Percentiles rank a stretch among this genome's conserved stretches.
These are phyloP conservation scores for Gnathonemus echidnorhynchus DNA, from an alignment of 2,113 vertebrate genomes.

Conservation along the genomic window DNA sequence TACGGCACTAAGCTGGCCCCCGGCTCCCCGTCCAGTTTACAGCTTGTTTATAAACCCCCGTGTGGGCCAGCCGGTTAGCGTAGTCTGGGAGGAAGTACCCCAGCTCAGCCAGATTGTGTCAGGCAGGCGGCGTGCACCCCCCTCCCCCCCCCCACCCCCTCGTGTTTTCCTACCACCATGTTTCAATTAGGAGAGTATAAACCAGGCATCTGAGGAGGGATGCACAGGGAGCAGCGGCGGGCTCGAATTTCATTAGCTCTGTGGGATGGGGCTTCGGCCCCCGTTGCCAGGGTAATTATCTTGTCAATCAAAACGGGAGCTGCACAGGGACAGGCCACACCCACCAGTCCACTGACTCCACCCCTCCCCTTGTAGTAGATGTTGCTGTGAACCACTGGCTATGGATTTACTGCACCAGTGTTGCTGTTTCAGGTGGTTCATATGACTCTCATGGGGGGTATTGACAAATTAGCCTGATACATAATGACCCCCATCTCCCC, in stretches of 20 bases:
- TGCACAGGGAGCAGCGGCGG: constrained; percentile 13
- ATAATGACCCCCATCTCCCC: background rate
- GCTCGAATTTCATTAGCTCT: constrained; percentile 53
- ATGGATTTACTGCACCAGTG: background rate
- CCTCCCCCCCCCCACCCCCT: background rate
- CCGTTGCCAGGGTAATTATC: constrained; percentile 53
- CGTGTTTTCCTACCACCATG: constrained; percentile 16
- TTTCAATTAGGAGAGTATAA: constrained; percentile 18
- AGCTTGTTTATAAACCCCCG: background rate
- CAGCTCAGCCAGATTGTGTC: background rate
- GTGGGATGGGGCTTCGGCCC: constrained; percentile 49
- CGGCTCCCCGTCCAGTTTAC: background rate
- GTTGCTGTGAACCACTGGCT: background rate
- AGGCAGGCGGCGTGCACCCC: background rate
- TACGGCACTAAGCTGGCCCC: background rate
- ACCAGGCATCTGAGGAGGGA: constrained; percentile 19
- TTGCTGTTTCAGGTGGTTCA: background rate
- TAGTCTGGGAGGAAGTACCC: background rate
- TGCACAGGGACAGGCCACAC: constrained; percentile 6
- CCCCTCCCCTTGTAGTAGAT: background rate
- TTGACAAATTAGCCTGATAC: background rate
- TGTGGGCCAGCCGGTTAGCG: background rate
- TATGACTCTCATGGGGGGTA: background rate
- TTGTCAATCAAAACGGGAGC: constrained; percentile 60
- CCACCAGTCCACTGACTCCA: background rate